These are phyloP conservation scores for Drosophila ogumai DNA, from an alignment of 1,140 invertebrate genomes.

Conservation along the genomic window DNA sequence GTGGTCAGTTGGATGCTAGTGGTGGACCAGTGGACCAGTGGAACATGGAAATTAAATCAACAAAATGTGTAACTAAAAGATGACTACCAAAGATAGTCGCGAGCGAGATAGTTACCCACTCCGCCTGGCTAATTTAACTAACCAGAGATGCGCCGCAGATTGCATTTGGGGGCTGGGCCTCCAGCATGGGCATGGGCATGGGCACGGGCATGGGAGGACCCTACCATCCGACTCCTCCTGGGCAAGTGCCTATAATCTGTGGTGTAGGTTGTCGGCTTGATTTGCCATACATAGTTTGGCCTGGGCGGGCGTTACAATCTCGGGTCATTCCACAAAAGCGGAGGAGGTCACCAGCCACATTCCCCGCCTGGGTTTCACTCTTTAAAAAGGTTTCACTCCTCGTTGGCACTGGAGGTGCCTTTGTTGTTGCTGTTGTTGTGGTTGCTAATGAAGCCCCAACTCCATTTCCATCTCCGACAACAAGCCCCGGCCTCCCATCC, in stretches of 20 bases:
- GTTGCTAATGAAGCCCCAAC: slow-evolving; percentile 58
- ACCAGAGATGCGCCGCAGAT: slow-evolving; percentile 46
- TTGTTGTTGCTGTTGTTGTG: slow-evolving; percentile 26
- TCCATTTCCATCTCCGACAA: slow-evolving; percentile 11
- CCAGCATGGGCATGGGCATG: slow-evolving; percentile 2
- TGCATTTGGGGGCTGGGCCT: slow-evolving; percentile 38
- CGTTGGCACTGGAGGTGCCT: slow-evolving; percentile 34
- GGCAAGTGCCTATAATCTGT: slow-evolving; percentile 56
- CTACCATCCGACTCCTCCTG: slow-evolving; percentile 6
- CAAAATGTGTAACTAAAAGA: slow-evolving; percentile 78
- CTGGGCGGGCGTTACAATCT: slow-evolving; percentile 79
- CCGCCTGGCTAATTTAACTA: slow-evolving; percentile 74
- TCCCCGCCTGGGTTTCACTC: slow-evolving; percentile 72
- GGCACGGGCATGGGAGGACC: slow-evolving; percentile 20
- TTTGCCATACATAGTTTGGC: slow-evolving; percentile 73
- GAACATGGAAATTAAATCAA: slow-evolving; percentile 81
- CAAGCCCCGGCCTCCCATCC: slow-evolving; percentile 1
- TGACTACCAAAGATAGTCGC: slow-evolving; percentile 70
- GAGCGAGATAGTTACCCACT: slow-evolving; percentile 62
- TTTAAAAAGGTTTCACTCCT: slow-evolving; percentile 84
- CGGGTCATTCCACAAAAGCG: slow-evolving; percentile 67
- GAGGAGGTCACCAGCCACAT: slow-evolving; percentile 72
- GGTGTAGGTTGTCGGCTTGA: slow-evolving; percentile 56
- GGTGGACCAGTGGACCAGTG: slow-evolving; percentile 31
- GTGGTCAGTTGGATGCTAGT: slow-evolving; percentile 56